A percentile compares a stretch with the other conserved stretches of the same genome.
phyloP scores from a whole-genome alignment of 30 jellyfish, hydroid and myxozoan genomes.

The Turritopsis rubra region DNA sequence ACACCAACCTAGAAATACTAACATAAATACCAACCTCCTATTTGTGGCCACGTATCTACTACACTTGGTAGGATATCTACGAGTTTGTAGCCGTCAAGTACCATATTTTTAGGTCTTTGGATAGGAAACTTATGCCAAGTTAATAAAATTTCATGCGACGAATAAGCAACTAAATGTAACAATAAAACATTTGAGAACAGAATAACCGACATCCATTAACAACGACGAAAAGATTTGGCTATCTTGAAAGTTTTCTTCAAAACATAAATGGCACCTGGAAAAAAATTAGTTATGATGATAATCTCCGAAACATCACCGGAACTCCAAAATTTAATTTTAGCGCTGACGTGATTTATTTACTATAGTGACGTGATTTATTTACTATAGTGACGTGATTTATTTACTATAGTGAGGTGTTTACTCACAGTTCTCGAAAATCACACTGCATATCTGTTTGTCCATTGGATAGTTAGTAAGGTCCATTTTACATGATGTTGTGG shows the following conservation, averaged over 20 bases:
- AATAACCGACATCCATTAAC: too few species aligned
- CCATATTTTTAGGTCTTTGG: neutral
- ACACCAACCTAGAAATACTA: too few species aligned
- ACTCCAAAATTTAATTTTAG: too few species aligned
- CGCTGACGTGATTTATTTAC: too few species aligned
- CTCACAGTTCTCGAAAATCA: neutral
- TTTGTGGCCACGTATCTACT: neutral
- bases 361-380: too few species aligned
- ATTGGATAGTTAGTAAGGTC: neutral
- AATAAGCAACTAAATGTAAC: neutral
- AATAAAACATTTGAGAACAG: too few species aligned
- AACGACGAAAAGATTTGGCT: too few species aligned
- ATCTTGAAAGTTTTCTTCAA: too few species aligned
- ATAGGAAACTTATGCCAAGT: neutral
- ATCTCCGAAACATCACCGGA: too few species aligned
- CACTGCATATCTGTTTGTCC: neutral
- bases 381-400: too few species aligned
- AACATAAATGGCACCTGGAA: too few species aligned
- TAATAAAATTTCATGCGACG: neutral
- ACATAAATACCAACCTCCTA: neutral
- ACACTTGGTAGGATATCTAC: neutral
- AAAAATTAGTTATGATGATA: too few species aligned
- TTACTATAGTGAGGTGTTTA: neutral
- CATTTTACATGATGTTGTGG: neutral
- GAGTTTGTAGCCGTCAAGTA: neutral